Evolutionary conservation across 2,797 vertebrate species (phyloP), one percentile per base, ranked within the genome.

Genomic region (Alcedo quadribrachys): DNA sequence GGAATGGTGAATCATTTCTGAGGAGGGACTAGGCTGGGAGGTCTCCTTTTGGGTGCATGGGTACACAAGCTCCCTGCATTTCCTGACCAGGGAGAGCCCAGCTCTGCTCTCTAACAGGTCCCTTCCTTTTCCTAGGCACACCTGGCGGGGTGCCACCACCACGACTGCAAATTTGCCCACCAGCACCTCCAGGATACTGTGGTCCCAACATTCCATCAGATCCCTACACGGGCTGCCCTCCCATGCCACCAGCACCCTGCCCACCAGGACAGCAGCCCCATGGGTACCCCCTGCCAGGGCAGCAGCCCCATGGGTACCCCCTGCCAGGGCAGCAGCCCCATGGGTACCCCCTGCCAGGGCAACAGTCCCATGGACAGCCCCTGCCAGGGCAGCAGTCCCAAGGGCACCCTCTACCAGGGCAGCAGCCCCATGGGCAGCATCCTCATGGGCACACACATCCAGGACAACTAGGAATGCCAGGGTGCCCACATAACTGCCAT

Each of bases 31-130:
- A 60, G 28, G 27, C 14, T 0, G 0, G 30, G 19, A 32, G 6
- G 50, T 6, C 19, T 16, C 14, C 9, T 58, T 93, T 93, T 51
- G 63, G 17, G 19, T 67, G 45, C 27, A 45, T 8, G 3, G 37
- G 8, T 54, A 15, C 33, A 12, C 5, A 51, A 43, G 10, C 13
- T 88, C 21, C 67, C 27, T 78, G 30, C 13, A 8, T 14, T 76
- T 27, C n/a, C 14, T 27, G 5, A 21, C 11, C 1, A 0, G 15
- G 35, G 21, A 65, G 40, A 65, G 6, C 35, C 25, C 1, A 0
- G 9, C 18, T 73, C 12, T 76, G 33, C 28, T 48, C 2, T 2
- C 55, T 83, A 51, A 92, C 21, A 28, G 24, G 8, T 3, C 4
- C 69, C 15, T 4, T 62, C 40, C 73, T 78, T 32, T 80, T 77